Base-by-base conservation (phyloP, 2,888 invertebrate species). In the Erynnis tages region DNA sequence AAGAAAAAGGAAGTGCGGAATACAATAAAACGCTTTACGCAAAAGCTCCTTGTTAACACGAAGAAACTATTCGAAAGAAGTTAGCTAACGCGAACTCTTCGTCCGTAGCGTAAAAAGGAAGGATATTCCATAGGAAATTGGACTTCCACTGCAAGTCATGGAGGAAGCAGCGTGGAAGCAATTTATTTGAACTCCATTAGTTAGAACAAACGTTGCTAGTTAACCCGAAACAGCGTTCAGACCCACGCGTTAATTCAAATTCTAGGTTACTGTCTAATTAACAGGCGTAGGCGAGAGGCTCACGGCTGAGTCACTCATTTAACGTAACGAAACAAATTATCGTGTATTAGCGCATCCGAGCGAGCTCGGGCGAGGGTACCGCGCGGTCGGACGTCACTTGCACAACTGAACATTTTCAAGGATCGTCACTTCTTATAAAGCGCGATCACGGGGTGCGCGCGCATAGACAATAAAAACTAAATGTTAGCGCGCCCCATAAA, bases 401-500 rank as follows among this genome's bases (percentile, higher is more conserved):
- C 56, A 55, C 57, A 56, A 88, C 88, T 87, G 85, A 76, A 47
- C 64, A 57, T 66, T 58, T 55, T 54, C 58, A 54, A 59, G 57
- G 60, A 69, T 67, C 62, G 77, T 63, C 71, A 71, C 73, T 72
- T 69, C 78, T 85, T 88, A 78, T 87, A 87, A 82, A 74, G 69
- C 66, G 60, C 59, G 57, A 61, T 57, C 59, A 70, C 68, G 71
- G 79, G 73, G 76, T 88, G 88, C 88, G 88, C 88, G 88, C 88
- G 88, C 88, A 88, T 55, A 68, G 65, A 76, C 75, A 80, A 82
- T 85, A 84, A 81, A 76, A 80, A 66, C 76, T 76, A 82, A 84
- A 86, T 81, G 82, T 77, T 73, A 81, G 73, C 76, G 69, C 66
- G 74, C 77, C 79, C 82, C 78, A 83, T 85, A 84, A 86, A 86